Evolutionary conservation across 2,888 invertebrate genomes (phyloP), one percentile per base, ranked within the genome.

Genomic region (Caenorhabditis sp.): DNA sequence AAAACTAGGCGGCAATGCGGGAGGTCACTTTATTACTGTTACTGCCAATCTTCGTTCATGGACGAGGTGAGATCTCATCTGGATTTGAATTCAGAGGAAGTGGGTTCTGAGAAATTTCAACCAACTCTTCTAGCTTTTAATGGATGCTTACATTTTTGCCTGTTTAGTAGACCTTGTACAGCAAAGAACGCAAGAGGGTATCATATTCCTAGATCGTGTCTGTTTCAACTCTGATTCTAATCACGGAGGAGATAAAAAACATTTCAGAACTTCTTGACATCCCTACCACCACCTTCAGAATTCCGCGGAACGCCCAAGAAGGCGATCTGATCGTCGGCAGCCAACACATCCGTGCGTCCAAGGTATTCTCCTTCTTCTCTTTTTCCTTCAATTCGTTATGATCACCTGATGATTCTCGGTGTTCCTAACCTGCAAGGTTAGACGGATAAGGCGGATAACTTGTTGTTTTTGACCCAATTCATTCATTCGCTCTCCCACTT

Each of bases 391-490:
- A n/a, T n/a, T n/a, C n/a, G n/a, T n/a, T n/a, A n/a, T n/a, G n/a
- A 37, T 53, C 53, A 35, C 30, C 37, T 53, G 35, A 11, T 46
- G 2, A 46, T 46, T 26, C 17, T 11, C 15, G 41, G 41, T n/a
- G 48, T 48, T 48, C 48, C 35, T 11, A n/a, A 20, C 35, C 35
- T 22, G 24, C 24, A 22, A 30, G 30, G 35, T n/a, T 46, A 30
- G 45, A 43, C 22, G 22, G 22, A 58, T 15, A 30, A 45, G 13
- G 35, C 58, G 45, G 27, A 48, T 56, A 45, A 53, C 52, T 65
- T 65, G 45, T 65, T 65, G 55, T 66, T 46, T 59, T 59, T 58
- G 52, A 71, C 61, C 61, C 61, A 62, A 27, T 56, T 58, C 35
- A 20, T 15, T 30, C 27, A 26, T n/a, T 22, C 22, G 27, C 27